Evolutionary conservation across 2,797 vertebrate species (phyloP), one percentile per base, ranked within the genome.

Genomic region (Sebastes matsubarae): DNA sequence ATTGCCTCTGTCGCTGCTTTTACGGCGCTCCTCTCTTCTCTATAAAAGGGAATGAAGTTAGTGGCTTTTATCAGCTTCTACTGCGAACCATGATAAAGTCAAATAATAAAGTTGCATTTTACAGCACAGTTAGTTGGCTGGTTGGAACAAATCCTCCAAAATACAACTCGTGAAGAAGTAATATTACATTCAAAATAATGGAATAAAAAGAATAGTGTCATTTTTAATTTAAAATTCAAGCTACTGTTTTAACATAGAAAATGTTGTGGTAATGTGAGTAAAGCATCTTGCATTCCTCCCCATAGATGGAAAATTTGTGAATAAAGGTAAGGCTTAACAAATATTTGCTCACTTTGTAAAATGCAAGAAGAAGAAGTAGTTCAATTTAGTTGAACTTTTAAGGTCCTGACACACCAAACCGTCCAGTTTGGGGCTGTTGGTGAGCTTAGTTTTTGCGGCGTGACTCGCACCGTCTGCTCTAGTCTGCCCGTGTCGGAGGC

Each of bases 1-100:
- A 75, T 68, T 65, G n/a, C 29, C 66, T 60, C 46, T 63, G 63
- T 69, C 64, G 50, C 46, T 67, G 59, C 10, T 13, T 72, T 79
- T 64, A 52, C 38, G 60, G 13, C 29, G 36, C 71, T 73, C 25
- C 4, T 65, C 42, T 72, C 38, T 61, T 50, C 18, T 71, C 13
- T 50, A 24, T 61, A 0, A 75, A 80, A 79, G 13, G 34, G 66
- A 58, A 63, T 61, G 6, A 55, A 67, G 59, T 77, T 20, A 4
- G 68, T 50, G 55, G 61, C 54, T 25, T 70, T 72, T 57, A 71
- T 64, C 69, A 60, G 27, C 58, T 22, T 22, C n/a, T 34, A 8
- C 22, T 52, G 12, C 9, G 1, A 75, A 65, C 18, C 20, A 2
- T 14, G 32, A 64, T 22, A 12, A 69, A 58, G 42, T 52, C 20